Percentiles rank a stretch among this genome's conserved stretches.
phyloP scores from a whole-genome alignment of 2,888 invertebrate genomes.

The Zonitis immaculata region DNA sequence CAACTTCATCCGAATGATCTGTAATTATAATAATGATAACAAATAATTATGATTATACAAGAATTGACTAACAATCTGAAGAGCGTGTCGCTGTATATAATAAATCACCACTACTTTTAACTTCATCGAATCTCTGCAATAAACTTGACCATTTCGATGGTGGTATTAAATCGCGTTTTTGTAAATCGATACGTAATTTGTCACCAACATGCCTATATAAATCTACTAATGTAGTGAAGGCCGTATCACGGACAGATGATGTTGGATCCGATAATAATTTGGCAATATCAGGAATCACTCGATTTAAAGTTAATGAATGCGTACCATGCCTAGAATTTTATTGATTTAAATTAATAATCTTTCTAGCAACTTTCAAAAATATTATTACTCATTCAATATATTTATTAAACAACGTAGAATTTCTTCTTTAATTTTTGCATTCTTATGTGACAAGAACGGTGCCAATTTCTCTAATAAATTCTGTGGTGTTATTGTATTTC shows the following conservation, averaged over 20 bases:
- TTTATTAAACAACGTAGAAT: conserved; percentile 76
- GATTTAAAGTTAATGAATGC: conserved; percentile 73
- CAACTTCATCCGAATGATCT: conserved; percentile 47
- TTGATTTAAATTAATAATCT: conserved; percentile 17
- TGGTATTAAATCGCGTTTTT: conserved; percentile 73
- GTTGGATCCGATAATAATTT: conserved; percentile 83
- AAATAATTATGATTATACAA: conserved; percentile 6
- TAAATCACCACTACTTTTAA: conserved; percentile 66
- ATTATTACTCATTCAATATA: conserved; percentile 71
- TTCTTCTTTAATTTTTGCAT: conserved; percentile 89
- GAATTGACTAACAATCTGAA: conserved; percentile 37
- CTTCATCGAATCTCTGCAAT: conserved; percentile 83
- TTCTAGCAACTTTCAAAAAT: background rate
- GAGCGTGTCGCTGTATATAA: conserved; percentile 63
- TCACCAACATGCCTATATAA: conserved; percentile 93
- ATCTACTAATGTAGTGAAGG: conserved; percentile 79
- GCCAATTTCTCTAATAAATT: conserved; percentile 67
- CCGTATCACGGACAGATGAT: conserved; percentile 80
- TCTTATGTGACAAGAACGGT: conserved; percentile 76
- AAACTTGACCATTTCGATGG: conserved; percentile 66
- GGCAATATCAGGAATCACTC: conserved; percentile 77
- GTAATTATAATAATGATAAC: no score
- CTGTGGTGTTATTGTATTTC: conserved; percentile 64
- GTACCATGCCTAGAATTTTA: conserved; percentile 81
- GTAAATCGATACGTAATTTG: conserved; percentile 73